Percentiles rank a stretch among this genome's conserved stretches.
Evolutionary conservation across 1,140 invertebrate genomes (phyloP).

Genomic region (Stenopsyche tienmushanensis): DNA sequence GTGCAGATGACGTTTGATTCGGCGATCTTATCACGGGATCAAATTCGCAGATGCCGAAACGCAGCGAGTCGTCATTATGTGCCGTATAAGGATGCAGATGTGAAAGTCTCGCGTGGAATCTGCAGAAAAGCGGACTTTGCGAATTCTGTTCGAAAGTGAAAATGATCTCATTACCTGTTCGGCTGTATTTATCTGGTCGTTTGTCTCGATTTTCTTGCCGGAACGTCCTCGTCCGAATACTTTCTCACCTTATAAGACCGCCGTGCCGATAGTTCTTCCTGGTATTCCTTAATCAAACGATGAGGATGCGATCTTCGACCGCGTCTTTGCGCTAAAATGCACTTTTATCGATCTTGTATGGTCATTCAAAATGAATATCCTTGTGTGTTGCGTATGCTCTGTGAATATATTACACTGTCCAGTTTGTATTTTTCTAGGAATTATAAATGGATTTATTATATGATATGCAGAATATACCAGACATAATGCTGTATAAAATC

Average conservation of each 20-base stretch:
- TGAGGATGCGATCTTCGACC: too few species aligned
- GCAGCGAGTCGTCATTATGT: too few species aligned
- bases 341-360: too few species aligned
- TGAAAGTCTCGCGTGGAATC: slow-evolving; percentile 22
- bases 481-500: too few species aligned
- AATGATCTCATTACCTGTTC: slow-evolving; percentile 22
- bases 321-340: too few species aligned
- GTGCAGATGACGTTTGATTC: too few species aligned
- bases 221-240: not conserved
- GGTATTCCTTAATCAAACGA: slow-evolving; percentile 15
- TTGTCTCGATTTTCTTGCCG: not conserved
- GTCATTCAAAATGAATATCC: too few species aligned
- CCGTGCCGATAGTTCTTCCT: slow-evolving; percentile 9
- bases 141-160: slow-evolving; percentile 18
- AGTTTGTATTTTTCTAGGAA: too few species aligned
- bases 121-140: not conserved
- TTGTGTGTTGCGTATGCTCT: too few species aligned
- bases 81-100: slow-evolving; percentile 12
- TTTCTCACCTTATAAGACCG: slow-evolving; percentile 21
- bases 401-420: too few species aligned
- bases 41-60: too few species aligned
- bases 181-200: not conserved
- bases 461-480: slow-evolving; percentile 4
- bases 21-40: too few species aligned
- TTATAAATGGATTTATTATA: not conserved